phyloP scores from a whole-genome alignment of 2,888 invertebrate genomes.

The Gortyna flavago region DNA sequence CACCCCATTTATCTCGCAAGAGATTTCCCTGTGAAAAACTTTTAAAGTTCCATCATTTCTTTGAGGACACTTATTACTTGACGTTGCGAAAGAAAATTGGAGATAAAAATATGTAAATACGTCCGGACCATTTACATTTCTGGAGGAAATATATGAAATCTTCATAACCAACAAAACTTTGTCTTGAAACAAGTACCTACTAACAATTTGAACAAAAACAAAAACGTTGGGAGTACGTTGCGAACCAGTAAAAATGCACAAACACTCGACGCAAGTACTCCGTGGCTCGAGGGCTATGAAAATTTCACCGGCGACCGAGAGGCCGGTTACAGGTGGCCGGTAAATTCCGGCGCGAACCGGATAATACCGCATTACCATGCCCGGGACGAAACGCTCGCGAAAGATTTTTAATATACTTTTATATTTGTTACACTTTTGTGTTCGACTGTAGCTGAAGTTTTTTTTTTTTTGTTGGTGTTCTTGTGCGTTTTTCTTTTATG shows the following conservation, averaged over 20 bases:
- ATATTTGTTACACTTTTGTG: constrained; percentile 63
- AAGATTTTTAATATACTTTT: constrained; percentile 66
- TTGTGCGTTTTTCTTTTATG: constrained; percentile 35
- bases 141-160: constrained; percentile 34
- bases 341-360: constrained; percentile 78
- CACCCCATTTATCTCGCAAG: constrained; percentile 45
- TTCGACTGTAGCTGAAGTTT: constrained; percentile 50
- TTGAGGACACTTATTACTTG: constrained; percentile 56
- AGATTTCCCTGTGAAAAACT: constrained; percentile 51
- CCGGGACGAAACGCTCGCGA: constrained; percentile 61
- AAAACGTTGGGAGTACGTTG: constrained; percentile 43
- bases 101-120: constrained; percentile 61
- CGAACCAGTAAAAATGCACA: constrained; percentile 77
- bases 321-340: constrained; percentile 84
- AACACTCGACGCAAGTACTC: constrained; percentile 75
- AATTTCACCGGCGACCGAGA: constrained; percentile 76
- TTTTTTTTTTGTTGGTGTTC: constrained; percentile 34
- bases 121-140: constrained; percentile 46
- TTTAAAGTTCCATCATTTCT: constrained; percentile 56
- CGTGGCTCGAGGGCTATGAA: constrained; percentile 76
- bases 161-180: constrained; percentile 55
- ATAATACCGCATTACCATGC: constrained; percentile 74
- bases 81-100: constrained; percentile 49
- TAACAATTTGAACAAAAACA: constrained; percentile 62
- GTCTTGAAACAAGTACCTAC: constrained; percentile 32